Evolutionary conservation across 2,113 vertebrate species (phyloP).

Genomic region (Barnardius zonarius): DNA sequence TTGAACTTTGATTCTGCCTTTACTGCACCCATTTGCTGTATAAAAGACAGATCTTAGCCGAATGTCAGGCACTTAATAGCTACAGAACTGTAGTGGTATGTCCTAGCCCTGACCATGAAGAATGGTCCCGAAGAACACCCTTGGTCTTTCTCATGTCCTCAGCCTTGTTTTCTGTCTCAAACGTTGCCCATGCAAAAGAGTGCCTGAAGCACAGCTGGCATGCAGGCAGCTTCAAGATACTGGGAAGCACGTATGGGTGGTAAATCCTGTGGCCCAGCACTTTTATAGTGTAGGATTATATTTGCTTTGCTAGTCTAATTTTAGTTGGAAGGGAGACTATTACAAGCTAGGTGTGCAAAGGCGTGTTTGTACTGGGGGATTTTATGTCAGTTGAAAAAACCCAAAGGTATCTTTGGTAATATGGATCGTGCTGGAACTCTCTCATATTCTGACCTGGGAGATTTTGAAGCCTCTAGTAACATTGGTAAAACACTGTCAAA

Average conservation of each 20-base stretch:
- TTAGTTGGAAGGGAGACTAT: not conserved
- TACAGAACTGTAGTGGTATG: not conserved
- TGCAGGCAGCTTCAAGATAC: not conserved
- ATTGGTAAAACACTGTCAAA: not conserved
- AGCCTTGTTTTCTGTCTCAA: not conserved
- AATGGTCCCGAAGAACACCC: not conserved
- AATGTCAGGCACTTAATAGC: not conserved
- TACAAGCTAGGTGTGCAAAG: not conserved
- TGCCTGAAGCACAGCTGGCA: not conserved
- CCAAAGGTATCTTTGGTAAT: not conserved
- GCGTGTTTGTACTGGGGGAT: not conserved
- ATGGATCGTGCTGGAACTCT: not conserved
- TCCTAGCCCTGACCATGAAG: not conserved
- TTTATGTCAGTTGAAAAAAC: not conserved
- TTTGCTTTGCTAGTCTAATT: not conserved
- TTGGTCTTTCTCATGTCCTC: not conserved
- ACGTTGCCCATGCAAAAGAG: not conserved
- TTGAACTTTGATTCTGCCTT: not conserved
- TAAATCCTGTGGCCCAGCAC: not conserved
- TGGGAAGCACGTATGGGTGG: not conserved
- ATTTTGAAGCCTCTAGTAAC: not conserved
- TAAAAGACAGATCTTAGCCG: not conserved
- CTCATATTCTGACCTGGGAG: not conserved
- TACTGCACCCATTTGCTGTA: not conserved
- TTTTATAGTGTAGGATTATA: not conserved